Conservation (phyloP, 1,140 invertebrate genomes). For the Adoxophyes honmai region DNA sequence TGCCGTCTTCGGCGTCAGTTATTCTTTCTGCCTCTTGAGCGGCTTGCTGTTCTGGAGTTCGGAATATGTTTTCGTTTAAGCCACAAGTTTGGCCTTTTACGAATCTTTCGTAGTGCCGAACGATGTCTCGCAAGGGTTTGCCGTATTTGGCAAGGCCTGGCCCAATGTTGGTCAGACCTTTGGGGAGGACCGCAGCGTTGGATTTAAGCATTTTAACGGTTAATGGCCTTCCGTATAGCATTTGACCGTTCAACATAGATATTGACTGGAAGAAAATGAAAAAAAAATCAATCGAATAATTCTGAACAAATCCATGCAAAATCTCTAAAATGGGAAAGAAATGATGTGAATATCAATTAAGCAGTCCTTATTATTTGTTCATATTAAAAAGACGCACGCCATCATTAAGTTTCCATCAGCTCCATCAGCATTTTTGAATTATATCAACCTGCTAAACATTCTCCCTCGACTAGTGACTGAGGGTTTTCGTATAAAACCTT, state of each 20-base stretch:
- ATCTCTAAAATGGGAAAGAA: too few relatives aligned
- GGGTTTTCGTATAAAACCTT: too few relatives aligned
- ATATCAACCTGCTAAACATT: too few relatives aligned
- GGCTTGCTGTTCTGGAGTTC: constrained; percentile 7
- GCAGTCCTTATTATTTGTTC: too few relatives aligned
- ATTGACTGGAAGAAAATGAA: constrained; percentile 56
- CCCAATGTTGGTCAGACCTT: constrained; percentile 42
- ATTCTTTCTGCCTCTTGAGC: constrained; percentile 4
- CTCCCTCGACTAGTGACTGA: too few relatives aligned
- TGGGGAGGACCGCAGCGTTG: constrained; percentile 36
- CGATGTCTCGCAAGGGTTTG: constrained; percentile 44
- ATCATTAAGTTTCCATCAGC: too few relatives aligned
- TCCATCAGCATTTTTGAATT: too few relatives aligned
- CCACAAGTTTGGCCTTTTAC: constrained; percentile 26
- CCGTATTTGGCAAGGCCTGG: constrained; percentile 44
- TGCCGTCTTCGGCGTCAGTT: constrained; percentile 15
- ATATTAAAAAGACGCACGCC: too few relatives aligned
- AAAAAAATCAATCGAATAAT: constrained; percentile 24
- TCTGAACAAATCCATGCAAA: neutral
- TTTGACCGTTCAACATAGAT: constrained; percentile 53
- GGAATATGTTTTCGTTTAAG: constrained; percentile 31
- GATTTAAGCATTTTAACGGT: constrained; percentile 38
- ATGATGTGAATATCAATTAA: too few relatives aligned
- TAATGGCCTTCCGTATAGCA: constrained; percentile 38
- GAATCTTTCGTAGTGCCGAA: constrained; percentile 45